Conservation (phyloP, 2,113 vertebrate species). For the Perccottus glenii region DNA sequence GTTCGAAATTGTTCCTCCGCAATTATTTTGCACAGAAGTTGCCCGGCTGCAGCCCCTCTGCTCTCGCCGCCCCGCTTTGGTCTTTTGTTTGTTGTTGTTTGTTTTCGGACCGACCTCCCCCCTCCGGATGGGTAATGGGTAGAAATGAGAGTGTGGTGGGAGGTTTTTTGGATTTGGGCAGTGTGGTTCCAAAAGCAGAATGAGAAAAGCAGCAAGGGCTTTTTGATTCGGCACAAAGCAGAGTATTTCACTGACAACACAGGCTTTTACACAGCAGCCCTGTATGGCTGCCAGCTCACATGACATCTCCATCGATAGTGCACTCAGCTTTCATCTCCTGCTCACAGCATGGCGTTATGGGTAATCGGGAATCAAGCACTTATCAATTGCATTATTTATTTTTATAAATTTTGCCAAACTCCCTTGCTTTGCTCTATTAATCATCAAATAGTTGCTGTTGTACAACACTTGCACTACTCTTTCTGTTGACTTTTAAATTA, state of each 20-base stretch:
- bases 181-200: slow-evolving; percentile 34
- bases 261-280: slow-evolving; percentile 45
- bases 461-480: too few species aligned
- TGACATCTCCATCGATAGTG: slow-evolving; percentile 42
- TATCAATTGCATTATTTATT: too few species aligned
- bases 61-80: slow-evolving; percentile 50
- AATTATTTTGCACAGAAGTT: slow-evolving; percentile 71
- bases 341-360: slow-evolving; percentile 4
- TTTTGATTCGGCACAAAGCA: slow-evolving; percentile 54
- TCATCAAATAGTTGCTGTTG: too few species aligned
- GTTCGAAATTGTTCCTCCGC: slow-evolving; percentile 69
- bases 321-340: slow-evolving; percentile 18
- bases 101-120: slow-evolving; percentile 53
- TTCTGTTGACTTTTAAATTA: too few species aligned
- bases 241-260: slow-evolving; percentile 41
- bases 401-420: too few species aligned
- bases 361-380: not conserved
- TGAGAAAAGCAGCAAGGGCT: slow-evolving; percentile 41
- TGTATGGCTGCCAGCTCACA: slow-evolving; percentile 49
- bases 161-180: slow-evolving; percentile 1
- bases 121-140: slow-evolving; percentile 55
- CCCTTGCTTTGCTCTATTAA: too few species aligned
- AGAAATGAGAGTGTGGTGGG: slow-evolving; percentile 38
- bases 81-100: slow-evolving; percentile 74
- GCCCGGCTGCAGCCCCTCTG: slow-evolving; percentile 26